Evolutionary conservation across 2,113 vertebrate genomes (phyloP), one percentile per base, ranked within the genome.

Genomic region (Phoenicopterus ruber): DNA sequence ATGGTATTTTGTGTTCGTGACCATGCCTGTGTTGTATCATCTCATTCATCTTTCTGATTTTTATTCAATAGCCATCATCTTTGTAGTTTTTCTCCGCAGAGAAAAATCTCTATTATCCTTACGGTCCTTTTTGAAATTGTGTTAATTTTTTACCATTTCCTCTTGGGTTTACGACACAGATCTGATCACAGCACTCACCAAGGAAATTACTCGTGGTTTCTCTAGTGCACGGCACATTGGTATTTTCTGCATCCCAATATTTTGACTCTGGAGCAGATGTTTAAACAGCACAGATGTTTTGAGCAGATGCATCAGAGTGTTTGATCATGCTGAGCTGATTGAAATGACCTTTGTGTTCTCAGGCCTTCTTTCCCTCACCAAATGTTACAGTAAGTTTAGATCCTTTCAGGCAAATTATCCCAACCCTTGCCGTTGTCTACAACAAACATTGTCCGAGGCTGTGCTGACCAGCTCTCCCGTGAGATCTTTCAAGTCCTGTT

Each of bases 261-360:
- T 91, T 80, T 74, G 55, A 54, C 62, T 65, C 40, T 77, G 62
- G 70, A 82, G 61, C 49, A 85, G 85, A 85, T 4, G 2, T 93
- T 90, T 82, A 57, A 85, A 61, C 46, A 70, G 44, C 54, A 62
- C 90, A 92, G 87, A 90, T 76, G 67, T 69, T 93, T 52, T 49
- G n/a, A 88, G 71, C 88, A 91, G 88, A 78, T 71, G 91, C 2
- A 1, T 66, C 57, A 54, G 62, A n/a, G 32, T 62, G 40, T 72
- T 89, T 74, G 86, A 84, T 62, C 62, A 22, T 36, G 36, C 80
- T 86, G 82, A 94, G 59, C 13, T 57, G 63, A 81, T 86, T n/a
- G 17, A 88, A 94, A 80, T 74, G 79, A 95, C 88, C 85, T 93
- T 65, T 82, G 28, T 88, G 65, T 91, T 83, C n/a, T 71, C 59